Conservation (phyloP, 2,113 vertebrate genomes). For the Promerops cafer region DNA sequence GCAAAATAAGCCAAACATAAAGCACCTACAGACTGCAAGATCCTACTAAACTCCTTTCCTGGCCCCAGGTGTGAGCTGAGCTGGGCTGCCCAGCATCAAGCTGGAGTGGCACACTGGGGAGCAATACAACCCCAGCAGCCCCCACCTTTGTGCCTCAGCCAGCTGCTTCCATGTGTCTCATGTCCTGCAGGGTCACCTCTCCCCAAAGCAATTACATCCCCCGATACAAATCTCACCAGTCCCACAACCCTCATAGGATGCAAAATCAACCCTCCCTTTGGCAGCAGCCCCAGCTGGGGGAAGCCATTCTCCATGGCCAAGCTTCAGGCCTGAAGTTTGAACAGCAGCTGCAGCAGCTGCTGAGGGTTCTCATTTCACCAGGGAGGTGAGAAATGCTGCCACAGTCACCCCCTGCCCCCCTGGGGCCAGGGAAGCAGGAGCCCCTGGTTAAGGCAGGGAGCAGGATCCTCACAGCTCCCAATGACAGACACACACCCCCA, state of each 20-base stretch:
- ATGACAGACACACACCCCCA: background rate
- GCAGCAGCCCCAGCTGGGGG: background rate
- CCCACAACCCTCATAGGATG: background rate
- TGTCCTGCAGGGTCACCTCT: background rate
- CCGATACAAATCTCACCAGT: background rate
- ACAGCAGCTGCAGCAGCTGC: background rate
- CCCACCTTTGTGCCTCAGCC: background rate
- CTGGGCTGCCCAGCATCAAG: background rate
- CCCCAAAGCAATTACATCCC: background rate
- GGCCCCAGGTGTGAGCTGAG: background rate
- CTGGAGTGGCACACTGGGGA: background rate
- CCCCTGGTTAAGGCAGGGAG: background rate
- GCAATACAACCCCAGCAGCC: background rate
- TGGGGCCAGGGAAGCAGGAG: background rate
- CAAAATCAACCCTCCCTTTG: background rate
- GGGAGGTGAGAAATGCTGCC: background rate
- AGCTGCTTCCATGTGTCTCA: background rate
- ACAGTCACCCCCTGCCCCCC: background rate
- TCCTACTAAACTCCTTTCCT: background rate
- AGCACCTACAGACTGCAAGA: background rate
- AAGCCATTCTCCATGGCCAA: background rate
- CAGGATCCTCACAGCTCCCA: background rate
- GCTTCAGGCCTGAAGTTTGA: background rate
- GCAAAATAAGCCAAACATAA: background rate
- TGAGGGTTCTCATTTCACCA: background rate